Conservation (phyloP, 2,888 invertebrate species). For the Mythimna loreyi region DNA sequence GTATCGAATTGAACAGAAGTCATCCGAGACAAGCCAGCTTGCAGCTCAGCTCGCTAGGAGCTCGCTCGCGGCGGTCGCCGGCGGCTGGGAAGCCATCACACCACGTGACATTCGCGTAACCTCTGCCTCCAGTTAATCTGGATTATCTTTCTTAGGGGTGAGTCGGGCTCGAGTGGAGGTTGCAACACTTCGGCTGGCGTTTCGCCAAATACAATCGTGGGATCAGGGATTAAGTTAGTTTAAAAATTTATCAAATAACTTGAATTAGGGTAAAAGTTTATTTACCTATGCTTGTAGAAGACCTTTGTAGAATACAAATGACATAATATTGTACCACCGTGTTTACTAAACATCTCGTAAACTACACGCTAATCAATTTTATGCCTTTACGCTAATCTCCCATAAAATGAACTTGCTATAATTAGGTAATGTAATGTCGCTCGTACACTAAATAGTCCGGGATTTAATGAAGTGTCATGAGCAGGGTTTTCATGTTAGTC, state of each 20-base stretch:
- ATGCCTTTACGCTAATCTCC: background rate
- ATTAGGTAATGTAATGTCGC: background rate
- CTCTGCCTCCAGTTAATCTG: constrained; percentile 8
- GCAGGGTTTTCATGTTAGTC: constrained; percentile 13
- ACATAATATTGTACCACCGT: background rate
- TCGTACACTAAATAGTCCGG: constrained; percentile 5
- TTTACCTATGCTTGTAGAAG: background rate
- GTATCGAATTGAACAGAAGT: background rate
- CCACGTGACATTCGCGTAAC: constrained; percentile 2
- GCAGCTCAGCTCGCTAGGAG: background rate
- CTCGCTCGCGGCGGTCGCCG: background rate
- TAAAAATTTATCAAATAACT: background rate
- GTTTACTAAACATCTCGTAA: background rate
- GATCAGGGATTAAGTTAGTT: background rate
- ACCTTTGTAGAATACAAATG: background rate
- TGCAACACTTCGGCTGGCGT: background rate
- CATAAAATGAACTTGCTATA: background rate
- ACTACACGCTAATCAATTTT: background rate
- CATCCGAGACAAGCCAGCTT: background rate
- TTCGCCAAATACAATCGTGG: background rate
- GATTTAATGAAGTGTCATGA: constrained; percentile 31
- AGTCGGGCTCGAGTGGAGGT: background rate
- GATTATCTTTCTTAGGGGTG: background rate
- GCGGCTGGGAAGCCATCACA: background rate
- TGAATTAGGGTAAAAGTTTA: too few relatives aligned